Conservation (phyloP, 2,113 vertebrate species). For the Eolophus roseicapilla region DNA sequence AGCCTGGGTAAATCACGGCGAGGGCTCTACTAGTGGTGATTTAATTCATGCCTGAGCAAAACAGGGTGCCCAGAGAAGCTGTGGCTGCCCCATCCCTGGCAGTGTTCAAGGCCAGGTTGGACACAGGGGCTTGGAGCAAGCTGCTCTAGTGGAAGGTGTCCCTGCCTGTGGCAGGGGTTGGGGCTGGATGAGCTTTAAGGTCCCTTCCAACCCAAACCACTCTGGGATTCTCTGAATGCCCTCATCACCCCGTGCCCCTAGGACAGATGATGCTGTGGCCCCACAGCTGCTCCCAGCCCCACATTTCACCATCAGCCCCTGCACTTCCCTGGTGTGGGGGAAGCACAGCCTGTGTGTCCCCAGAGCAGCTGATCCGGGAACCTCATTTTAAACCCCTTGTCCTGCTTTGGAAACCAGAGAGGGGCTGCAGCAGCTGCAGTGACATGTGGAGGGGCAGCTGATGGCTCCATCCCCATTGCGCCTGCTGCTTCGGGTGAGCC, state of each 20-base stretch:
- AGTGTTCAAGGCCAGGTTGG: not conserved
- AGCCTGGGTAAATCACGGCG: too few species aligned
- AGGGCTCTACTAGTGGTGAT: too few species aligned
- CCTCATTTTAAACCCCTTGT: not conserved
- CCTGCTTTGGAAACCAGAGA: not conserved
- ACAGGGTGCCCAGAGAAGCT: not conserved
- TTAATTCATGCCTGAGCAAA: not conserved
- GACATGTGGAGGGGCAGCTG: not conserved
- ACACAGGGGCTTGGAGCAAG: too few species aligned
- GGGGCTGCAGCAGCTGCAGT: not conserved
- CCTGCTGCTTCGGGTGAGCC: not conserved
- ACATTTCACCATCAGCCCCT: not conserved
- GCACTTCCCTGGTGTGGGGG: not conserved
- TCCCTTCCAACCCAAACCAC: not conserved
- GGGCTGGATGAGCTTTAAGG: not conserved
- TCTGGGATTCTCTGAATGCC: not conserved
- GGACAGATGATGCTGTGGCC: not conserved
- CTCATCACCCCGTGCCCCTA: not conserved
- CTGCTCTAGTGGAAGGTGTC: not conserved
- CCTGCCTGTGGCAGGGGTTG: not conserved
- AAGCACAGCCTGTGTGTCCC: not conserved
- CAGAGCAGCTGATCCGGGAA: not conserved
- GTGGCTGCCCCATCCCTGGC: not conserved
- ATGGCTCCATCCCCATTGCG: not conserved
- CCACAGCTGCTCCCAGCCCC: not conserved